Conservation (phyloP, 2,888 invertebrate genomes). For the Agonopterix alstromeriana region DNA sequence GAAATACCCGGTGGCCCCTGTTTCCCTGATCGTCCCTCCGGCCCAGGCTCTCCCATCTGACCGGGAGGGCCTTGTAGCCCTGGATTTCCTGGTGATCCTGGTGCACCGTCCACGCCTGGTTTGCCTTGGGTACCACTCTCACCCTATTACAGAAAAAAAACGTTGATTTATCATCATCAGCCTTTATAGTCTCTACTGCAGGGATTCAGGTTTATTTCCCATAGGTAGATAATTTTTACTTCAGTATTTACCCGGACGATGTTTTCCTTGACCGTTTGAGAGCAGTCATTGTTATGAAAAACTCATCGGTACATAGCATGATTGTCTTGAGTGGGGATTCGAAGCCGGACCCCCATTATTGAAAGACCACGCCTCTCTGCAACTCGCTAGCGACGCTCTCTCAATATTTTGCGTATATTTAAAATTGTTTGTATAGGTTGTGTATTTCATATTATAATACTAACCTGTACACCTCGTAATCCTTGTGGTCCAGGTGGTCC, state of each 20-base stretch:
- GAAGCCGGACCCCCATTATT: too few species aligned
- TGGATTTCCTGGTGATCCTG: slow-evolving; percentile 79
- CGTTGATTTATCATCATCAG: too few species aligned
- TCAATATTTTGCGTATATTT: too few species aligned
- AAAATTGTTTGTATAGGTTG: too few species aligned
- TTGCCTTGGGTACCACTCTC: slow-evolving; percentile 85
- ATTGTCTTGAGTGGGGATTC: too few species aligned
- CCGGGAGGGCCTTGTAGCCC: slow-evolving; percentile 84
- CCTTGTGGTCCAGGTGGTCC: slow-evolving; percentile 82
- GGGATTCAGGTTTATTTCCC: background rate
- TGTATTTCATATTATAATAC: background rate
- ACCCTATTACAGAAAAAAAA: slow-evolving; percentile 58
- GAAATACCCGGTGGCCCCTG: slow-evolving; percentile 82
- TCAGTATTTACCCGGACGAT: too few species aligned
- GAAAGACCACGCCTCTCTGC: too few species aligned
- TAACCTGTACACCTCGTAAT: slow-evolving; percentile 78
- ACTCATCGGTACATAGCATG: too few species aligned
- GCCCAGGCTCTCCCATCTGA: slow-evolving; percentile 76
- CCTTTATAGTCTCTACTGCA: too few species aligned
- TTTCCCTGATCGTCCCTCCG: slow-evolving; percentile 81
- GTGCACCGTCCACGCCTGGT: slow-evolving; percentile 83
- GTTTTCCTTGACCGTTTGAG: too few species aligned
- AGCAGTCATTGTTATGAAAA: too few species aligned
- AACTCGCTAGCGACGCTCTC: too few species aligned
- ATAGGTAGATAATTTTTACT: background rate